Percentiles rank a stretch among this genome's conserved stretches.
phyloP scores from a whole-genome alignment of 1,140 invertebrate genomes.

The Panagrolaimus sp. region DNA sequence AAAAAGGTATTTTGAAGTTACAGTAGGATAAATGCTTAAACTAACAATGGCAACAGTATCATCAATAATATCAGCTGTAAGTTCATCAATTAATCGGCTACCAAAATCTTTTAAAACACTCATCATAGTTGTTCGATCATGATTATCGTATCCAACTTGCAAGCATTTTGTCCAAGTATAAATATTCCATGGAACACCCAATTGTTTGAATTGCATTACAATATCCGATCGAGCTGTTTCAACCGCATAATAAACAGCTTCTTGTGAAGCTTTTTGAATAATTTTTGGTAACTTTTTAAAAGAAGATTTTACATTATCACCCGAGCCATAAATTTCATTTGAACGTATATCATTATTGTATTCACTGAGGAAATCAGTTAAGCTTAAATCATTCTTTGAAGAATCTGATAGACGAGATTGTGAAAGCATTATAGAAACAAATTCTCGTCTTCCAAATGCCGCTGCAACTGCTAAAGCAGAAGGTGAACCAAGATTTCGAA shows the following conservation, averaged over 20 bases:
- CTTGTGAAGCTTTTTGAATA: conserved; percentile 12
- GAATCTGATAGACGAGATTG: background rate
- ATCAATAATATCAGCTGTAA: conserved; percentile 19
- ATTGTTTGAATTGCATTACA: conserved; percentile 17
- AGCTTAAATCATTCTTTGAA: background rate
- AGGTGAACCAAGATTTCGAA: background rate
- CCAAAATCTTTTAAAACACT: background rate
- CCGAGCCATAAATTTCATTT: background rate
- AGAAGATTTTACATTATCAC: background rate
- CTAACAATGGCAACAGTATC: conserved; percentile 10
- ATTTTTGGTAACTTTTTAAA: conserved; percentile 4
- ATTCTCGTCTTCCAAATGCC: background rate
- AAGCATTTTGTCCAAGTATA: conserved; percentile 22
- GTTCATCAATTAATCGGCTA: conserved; percentile 13
- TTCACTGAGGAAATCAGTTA: background rate
- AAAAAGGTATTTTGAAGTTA: background rate
- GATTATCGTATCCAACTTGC: background rate
- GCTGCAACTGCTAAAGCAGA: background rate
- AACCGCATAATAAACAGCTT: conserved; percentile 27
- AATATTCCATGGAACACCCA: conserved; percentile 22
- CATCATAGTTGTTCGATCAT: conserved; percentile 22
- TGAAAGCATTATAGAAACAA: background rate
- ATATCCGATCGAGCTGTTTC: conserved; percentile 15
- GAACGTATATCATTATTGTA: background rate
- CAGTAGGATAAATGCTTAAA: background rate